Base-by-base conservation (phyloP, 2,888 invertebrate genomes). In the Rhagium mordax region DNA sequence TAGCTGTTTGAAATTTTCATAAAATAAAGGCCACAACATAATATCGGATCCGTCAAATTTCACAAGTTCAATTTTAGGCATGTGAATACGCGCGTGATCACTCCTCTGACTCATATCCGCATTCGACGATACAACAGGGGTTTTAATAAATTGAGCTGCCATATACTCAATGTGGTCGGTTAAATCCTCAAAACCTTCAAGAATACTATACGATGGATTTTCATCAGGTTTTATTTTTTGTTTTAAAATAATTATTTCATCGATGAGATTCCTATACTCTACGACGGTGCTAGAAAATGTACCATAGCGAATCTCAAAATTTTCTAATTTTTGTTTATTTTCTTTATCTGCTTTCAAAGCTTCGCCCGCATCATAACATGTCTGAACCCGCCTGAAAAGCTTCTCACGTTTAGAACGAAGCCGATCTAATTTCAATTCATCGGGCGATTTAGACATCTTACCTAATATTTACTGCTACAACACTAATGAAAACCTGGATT, bases 1-100 rank as follows among this genome's bases (percentile, higher is more conserved):
- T 55, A 65, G 29, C 20, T 72, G 69, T 16, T 68, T 72, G 48
- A 72, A 72, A 64, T 68, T 72, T 62, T 72, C 64, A 59, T 72
- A 59, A 62, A 72, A 72, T 27, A 69, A 18, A 24, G 73, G 27
- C 60, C 73, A 66, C 16, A 70, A 27, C 20, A 61, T 33, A 20
- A 64, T 51, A 61, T 72, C 61, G 4, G 49, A 29, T 8, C 62
- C 72, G 21, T 71, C 65, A 33, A 71, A 59, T 57, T 71, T 71
- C 41, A 71, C 47, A 6, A 67, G 48, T 53, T 72, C 72, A 33
- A 72, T 68, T 41, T 68, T 67, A 20, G 61, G 59, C 59, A 68
- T 68, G 6, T 59, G 57, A 48, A 59, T 33, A 2, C 59, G 21
- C 15, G n/a, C 2, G n/a, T 27, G 27, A 15, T 47, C 41, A 60